Percentiles rank a stretch among this genome's conserved stretches.
Evolutionary conservation across 37 sponge, comb jelly and placozoan species (phyloP).

Genomic region (Mnemiopsis leidyi): DNA sequence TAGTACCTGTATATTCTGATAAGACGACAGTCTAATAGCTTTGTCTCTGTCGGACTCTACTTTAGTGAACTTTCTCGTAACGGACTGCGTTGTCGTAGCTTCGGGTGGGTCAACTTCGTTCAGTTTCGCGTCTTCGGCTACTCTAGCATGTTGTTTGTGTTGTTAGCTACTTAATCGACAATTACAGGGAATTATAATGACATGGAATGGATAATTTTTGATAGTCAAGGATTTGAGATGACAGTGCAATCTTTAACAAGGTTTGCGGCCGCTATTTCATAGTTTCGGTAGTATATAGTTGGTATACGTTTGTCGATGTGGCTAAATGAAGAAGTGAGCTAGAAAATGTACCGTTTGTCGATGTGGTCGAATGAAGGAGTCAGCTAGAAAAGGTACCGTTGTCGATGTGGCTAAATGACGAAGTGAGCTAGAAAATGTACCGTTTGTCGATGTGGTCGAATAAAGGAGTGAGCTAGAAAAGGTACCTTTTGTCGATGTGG

Average conservation of each 20-base stretch:
- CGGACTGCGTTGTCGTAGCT: not conserved
- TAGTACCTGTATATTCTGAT: conserved; percentile 17
- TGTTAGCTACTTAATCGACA: not conserved
- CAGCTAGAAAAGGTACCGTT: no score
- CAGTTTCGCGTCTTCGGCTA: conserved; percentile 53
- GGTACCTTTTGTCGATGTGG: no score
- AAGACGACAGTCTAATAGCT: conserved; percentile 1
- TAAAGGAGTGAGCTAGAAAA: conserved; percentile 39
- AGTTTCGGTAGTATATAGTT: no score
- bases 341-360: conserved; percentile 38
- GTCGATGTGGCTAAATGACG: no score
- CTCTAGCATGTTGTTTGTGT: not conserved
- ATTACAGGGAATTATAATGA: not conserved
- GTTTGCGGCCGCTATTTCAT: no score
- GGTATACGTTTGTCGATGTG: no score
- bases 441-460: conserved; percentile 63
- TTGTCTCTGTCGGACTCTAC: conserved; percentile 45
- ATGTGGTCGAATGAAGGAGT: conserved; percentile 63
- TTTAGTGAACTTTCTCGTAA: conserved; percentile 13
- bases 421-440: no score
- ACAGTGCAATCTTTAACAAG: no score
- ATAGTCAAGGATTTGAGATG: no score
- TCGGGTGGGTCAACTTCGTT: not conserved
- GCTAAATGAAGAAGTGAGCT: no score
- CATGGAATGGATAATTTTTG: not conserved